Evolutionary conservation across 2,797 vertebrate species (phyloP).

Genomic region (Macropodus opercularis): DNA sequence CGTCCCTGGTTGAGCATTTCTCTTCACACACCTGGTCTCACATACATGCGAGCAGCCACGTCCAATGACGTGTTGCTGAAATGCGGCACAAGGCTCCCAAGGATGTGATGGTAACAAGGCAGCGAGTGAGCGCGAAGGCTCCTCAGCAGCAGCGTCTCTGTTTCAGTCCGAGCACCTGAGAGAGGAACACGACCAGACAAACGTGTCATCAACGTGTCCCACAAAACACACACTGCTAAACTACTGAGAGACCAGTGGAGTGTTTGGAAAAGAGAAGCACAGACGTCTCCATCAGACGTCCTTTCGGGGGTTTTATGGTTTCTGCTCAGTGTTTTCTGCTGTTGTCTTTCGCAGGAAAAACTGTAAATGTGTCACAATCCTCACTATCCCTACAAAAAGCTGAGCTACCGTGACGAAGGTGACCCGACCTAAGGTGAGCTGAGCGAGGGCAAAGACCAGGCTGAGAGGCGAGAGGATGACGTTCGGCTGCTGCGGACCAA

Average conservation of each 20-base stretch:
- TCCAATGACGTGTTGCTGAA: conserved; percentile 78
- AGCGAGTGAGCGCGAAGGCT: conserved; percentile 73
- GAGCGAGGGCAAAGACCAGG: conserved; percentile 86
- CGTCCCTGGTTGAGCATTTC: neutral
- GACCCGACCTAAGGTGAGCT: conserved; percentile 87
- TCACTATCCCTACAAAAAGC: too few species aligned
- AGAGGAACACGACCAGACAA: conserved; percentile 1
- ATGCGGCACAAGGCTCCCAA: conserved; percentile 77
- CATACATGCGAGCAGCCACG: conserved; percentile 86
- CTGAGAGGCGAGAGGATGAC: conserved; percentile 90
- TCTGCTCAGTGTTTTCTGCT: too few species aligned
- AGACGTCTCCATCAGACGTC: too few species aligned
- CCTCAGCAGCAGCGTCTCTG: conserved; percentile 81
- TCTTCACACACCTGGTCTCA: conserved; percentile 83
- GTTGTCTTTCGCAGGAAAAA: too few species aligned
- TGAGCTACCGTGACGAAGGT: neutral
- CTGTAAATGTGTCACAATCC: too few species aligned
- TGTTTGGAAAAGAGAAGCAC: too few species aligned
- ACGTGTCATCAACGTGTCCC: too few species aligned
- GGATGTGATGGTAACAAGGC: conserved; percentile 83
- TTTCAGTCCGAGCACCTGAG: conserved; percentile 88
- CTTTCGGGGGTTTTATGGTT: too few species aligned
- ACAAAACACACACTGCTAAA: too few species aligned
- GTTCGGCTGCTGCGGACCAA: conserved; percentile 78
- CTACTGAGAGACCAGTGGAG: too few species aligned